Evolutionary conservation across 2,888 invertebrate genomes (phyloP).

Genomic region (Perithous albicinctus): DNA sequence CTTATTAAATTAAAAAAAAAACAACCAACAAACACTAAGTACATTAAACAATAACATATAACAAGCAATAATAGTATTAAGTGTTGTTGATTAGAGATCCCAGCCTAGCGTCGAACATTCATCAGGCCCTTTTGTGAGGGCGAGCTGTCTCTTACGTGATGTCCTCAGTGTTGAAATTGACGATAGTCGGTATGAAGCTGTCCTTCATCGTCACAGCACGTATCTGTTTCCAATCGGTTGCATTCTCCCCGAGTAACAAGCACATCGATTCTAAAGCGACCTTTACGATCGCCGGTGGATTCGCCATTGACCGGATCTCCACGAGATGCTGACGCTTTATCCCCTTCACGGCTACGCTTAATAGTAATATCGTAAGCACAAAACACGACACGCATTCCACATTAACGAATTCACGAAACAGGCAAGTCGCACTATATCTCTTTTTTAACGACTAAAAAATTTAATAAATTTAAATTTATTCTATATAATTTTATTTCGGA

Average conservation of each 20-base stretch:
- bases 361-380: constrained; percentile 57
- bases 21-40: constrained; percentile 60
- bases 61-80: constrained; percentile 75
- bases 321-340: constrained; percentile 98
- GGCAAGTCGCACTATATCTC: constrained; percentile 9
- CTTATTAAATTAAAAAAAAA: constrained; percentile 52
- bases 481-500: too few species aligned
- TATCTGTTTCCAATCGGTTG: constrained; percentile 97
- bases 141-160: constrained; percentile 91
- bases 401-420: constrained; percentile 7
- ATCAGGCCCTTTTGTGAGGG: constrained; percentile 56
- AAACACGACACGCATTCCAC: constrained; percentile 41
- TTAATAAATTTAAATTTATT: neutral
- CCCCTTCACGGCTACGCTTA: constrained; percentile 92
- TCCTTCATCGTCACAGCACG: constrained; percentile 96
- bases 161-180: constrained; percentile 97
- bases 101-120: constrained; percentile 77
- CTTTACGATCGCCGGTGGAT: constrained; percentile 96
- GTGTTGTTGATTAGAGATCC: constrained; percentile 74
- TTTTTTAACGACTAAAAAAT: neutral
- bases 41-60: constrained; percentile 72
- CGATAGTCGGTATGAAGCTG: constrained; percentile 97
- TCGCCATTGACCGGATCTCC: constrained; percentile 97
- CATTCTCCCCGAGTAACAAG: constrained; percentile 95
- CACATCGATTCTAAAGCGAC: constrained; percentile 98